A percentile compares a stretch with the other conserved stretches of the same genome.
These are phyloP conservation scores for Helleia helle DNA, from an alignment of 2,888 invertebrate genomes.

Conservation along the genomic window DNA sequence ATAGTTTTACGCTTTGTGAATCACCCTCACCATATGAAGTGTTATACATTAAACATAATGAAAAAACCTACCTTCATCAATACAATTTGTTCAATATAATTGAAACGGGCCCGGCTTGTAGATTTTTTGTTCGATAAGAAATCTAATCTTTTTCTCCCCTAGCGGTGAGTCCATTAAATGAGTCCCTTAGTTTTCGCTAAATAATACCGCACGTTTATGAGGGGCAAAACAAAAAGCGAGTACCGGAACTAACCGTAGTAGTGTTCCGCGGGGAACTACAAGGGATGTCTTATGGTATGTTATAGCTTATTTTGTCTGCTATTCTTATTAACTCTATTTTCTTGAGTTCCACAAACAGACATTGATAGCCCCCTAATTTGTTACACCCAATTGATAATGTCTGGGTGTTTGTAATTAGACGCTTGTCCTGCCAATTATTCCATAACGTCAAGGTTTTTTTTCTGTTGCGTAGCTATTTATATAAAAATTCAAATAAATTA, in stretches of 20 bases:
- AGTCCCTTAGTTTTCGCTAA: constrained; percentile 62
- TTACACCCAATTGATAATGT: too few relatives aligned
- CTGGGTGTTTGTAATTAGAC: too few relatives aligned
- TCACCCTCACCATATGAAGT: too few relatives aligned
- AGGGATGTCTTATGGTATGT: constrained; percentile 37
- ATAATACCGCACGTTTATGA: constrained; percentile 59
- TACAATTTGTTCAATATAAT: constrained; percentile 26
- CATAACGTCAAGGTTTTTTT: too few relatives aligned
- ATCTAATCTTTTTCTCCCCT: constrained; percentile 63
- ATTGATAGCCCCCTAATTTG: too few relatives aligned
- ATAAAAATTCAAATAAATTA: too few relatives aligned
- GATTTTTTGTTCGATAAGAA: constrained; percentile 60
- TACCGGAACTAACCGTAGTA: constrained; percentile 64
- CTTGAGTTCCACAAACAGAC: too few relatives aligned
- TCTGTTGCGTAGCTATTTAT: too few relatives aligned
- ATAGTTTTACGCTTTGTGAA: too few relatives aligned
- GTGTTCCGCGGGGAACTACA: constrained; percentile 54
- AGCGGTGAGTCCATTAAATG: constrained; percentile 59
- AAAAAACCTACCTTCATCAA: constrained; percentile 13
- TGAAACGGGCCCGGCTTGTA: constrained; percentile 24
- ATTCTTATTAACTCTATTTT: too few relatives aligned
- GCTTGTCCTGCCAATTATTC: too few relatives aligned
- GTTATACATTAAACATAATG: not conserved
- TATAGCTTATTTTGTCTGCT: too few relatives aligned
- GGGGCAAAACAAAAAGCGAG: constrained; percentile 60